A percentile compares a stretch with the other conserved stretches of the same genome.
Evolutionary conservation across 2,888 invertebrate genomes (phyloP).

Genomic region (Papilio demoleus): DNA sequence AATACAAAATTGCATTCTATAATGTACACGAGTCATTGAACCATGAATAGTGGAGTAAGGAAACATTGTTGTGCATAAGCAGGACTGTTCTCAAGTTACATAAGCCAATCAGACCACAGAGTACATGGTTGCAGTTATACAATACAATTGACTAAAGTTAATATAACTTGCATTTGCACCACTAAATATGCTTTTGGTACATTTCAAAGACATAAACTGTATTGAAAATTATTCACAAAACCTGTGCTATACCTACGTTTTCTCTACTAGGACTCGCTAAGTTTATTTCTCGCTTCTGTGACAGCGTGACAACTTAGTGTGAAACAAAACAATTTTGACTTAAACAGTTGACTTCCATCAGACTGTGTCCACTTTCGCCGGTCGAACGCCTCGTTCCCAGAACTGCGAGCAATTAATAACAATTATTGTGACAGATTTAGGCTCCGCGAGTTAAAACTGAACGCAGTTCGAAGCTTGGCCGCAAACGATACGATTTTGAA

Average conservation of each 20-base stretch:
- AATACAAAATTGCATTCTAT: background rate
- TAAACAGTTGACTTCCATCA: constrained; percentile 1
- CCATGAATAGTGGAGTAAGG: constrained; percentile 1
- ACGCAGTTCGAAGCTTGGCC: constrained; percentile 26
- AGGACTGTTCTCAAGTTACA: constrained; percentile 25
- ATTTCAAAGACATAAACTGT: too few relatives aligned
- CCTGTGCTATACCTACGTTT: background rate
- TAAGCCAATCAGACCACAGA: constrained; percentile 19
- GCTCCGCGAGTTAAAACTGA: constrained; percentile 49
- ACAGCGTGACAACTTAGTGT: background rate
- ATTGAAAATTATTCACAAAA: background rate
- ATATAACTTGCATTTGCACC: background rate
- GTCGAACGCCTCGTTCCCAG: constrained; percentile 49
- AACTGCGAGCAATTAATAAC: constrained; percentile 52
- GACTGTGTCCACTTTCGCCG: constrained; percentile 22
- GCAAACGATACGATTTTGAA: constrained; percentile 27
- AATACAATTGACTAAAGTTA: background rate
- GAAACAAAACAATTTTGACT: constrained; percentile 11
- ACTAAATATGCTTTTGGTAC: too few relatives aligned
- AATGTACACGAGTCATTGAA: background rate
- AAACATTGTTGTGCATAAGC: constrained; percentile 20
- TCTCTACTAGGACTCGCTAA: background rate
- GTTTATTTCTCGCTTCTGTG: background rate
- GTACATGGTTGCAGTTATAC: constrained; percentile 3
- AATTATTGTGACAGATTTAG: constrained; percentile 62